These are phyloP conservation scores for Streblospio benedicti DNA, from an alignment of 1,140 invertebrate genomes.

Conservation along the genomic window DNA sequence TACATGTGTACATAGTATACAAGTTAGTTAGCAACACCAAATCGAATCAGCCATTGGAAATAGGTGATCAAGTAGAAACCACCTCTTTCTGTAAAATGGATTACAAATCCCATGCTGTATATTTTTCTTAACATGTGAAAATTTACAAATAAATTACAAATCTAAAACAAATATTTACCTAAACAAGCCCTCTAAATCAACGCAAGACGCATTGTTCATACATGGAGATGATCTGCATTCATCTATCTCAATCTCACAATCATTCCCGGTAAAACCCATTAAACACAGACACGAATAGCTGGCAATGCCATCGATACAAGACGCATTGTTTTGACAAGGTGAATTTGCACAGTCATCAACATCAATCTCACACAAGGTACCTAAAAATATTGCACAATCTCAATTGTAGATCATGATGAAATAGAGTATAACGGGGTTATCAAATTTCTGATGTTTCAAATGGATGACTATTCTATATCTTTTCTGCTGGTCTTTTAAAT, in stretches of 20 bases:
- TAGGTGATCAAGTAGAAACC: too few species aligned
- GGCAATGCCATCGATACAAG: slow-evolving; percentile 12
- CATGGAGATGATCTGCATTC: slow-evolving; percentile 43
- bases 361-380: slow-evolving; percentile 35
- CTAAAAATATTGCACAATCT: slow-evolving; percentile 18
- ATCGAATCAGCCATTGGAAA: too few species aligned
- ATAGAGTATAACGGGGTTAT: too few species aligned
- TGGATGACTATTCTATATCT: too few species aligned
- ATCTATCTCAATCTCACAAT: slow-evolving; percentile 39
- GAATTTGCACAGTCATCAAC: slow-evolving; percentile 29
- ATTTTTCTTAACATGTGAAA: not conserved
- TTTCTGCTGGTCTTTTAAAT: too few species aligned
- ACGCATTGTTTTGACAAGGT: slow-evolving; percentile 56
- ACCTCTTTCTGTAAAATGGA: too few species aligned
- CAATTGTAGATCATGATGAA: too few species aligned
- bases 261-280: slow-evolving; percentile 20
- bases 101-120: too few species aligned
- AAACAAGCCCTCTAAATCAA: slow-evolving; percentile 23
- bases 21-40: too few species aligned
- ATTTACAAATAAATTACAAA: not conserved
- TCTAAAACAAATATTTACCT: not conserved
- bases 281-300: slow-evolving; percentile 12
- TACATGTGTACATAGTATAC: too few species aligned
- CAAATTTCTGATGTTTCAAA: too few species aligned
- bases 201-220: slow-evolving; percentile 31